phyloP scores from a whole-genome alignment of 2,888 invertebrate species.

The Drosophila mercatorum region DNA sequence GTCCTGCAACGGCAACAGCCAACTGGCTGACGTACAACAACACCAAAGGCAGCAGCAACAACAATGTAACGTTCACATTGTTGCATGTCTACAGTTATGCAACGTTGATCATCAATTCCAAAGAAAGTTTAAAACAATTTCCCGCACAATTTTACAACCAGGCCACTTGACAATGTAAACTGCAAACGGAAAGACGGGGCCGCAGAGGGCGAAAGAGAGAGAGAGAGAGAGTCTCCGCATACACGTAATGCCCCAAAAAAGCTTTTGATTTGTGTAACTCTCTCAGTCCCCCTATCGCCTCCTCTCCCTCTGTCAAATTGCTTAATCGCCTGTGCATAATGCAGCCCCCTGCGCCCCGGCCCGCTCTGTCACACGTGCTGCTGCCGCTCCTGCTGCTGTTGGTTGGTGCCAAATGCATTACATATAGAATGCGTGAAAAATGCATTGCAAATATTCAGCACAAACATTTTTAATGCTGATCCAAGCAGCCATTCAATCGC shows the following conservation, averaged over 20 bases:
- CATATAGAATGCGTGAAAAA: constrained; percentile 58
- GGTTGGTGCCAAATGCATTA: constrained; percentile 49
- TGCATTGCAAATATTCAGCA: constrained; percentile 55
- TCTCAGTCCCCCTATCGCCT: neutral
- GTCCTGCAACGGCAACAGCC: constrained; percentile 21
- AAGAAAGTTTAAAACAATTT: constrained; percentile 67
- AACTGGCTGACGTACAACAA: constrained; percentile 21
- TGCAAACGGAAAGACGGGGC: constrained; percentile 37
- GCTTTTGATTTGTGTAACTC: constrained; percentile 62
- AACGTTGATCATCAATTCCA: constrained; percentile 59
- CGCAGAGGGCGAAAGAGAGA: no score
- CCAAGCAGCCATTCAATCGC: constrained; percentile 59
- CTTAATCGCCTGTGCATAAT: constrained; percentile 72
- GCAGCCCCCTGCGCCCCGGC: constrained; percentile 27
- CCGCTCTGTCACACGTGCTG: constrained; percentile 24
- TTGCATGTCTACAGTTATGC: constrained; percentile 63
- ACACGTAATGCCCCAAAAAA: constrained; percentile 57
- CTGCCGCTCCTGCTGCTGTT: neutral
- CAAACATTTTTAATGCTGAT: constrained; percentile 65
- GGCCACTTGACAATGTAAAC: constrained; percentile 66
- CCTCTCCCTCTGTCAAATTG: constrained; percentile 45
- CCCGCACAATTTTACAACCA: constrained; percentile 63
- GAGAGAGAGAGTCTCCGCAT: neutral
- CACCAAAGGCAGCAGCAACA: constrained; percentile 23
- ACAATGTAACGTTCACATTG: constrained; percentile 59